Evolutionary conservation across 2,888 invertebrate genomes (phyloP).

Genomic region (Vesta saturnalis): DNA sequence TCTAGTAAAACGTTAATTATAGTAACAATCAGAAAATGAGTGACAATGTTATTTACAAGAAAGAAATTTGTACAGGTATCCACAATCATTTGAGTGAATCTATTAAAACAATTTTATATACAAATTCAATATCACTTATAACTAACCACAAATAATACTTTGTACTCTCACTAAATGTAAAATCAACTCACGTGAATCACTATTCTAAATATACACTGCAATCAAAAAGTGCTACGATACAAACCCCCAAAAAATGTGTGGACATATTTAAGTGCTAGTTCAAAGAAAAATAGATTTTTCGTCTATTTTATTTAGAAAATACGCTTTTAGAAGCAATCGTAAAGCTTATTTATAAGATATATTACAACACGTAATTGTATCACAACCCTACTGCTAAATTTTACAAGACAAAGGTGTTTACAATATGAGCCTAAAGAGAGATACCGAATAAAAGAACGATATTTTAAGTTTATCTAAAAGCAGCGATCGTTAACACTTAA

Average conservation of each 20-base stretch:
- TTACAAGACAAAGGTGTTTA: conserved; percentile 23
- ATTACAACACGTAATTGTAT: conserved; percentile 11
- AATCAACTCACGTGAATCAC: background rate
- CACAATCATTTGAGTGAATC: no score
- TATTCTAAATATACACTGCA: background rate
- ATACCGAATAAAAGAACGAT: background rate
- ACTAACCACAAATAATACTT: no score
- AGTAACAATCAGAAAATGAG: conserved; percentile 32
- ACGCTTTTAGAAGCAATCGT: conserved; percentile 20
- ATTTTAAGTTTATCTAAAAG: background rate
- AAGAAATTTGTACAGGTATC: conserved; percentile 4
- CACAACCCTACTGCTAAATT: conserved; percentile 5
- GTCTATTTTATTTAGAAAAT: conserved; percentile 19
- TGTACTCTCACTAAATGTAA: background rate
- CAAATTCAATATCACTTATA: background rate
- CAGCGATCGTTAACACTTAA: conserved; percentile 1
- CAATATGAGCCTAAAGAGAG: background rate
- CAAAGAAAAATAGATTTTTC: conserved; percentile 1
- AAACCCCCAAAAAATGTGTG: no score
- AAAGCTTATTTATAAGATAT: conserved; percentile 16
- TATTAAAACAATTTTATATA: background rate
- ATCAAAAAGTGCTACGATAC: conserved; percentile 1
- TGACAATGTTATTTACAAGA: conserved; percentile 36
- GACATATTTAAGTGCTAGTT: no score
- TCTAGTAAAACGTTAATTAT: conserved; percentile 35